phyloP scores from a whole-genome alignment of 2,113 vertebrate species.

The Fregetta grallaria region DNA sequence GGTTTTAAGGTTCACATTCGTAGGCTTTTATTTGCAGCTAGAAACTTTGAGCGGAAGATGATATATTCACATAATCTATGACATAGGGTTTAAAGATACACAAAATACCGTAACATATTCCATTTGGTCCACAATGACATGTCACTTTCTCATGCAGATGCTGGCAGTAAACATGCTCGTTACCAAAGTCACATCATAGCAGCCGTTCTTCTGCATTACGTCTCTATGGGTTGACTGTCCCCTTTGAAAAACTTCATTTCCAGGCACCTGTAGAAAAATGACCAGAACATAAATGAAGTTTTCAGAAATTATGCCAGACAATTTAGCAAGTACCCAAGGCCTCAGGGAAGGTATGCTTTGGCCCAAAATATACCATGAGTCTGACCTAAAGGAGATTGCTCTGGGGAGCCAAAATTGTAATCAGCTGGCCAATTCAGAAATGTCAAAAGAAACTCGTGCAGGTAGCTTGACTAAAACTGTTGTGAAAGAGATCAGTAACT shows the following conservation, averaged over 20 bases:
- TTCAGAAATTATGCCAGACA: neutral
- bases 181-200: neutral
- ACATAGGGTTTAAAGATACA: neutral
- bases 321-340: neutral
- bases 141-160: neutral
- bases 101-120: neutral
- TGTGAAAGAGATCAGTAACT: neutral
- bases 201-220: neutral
- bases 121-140: neutral
- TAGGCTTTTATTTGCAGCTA: neutral
- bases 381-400: neutral
- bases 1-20: neutral
- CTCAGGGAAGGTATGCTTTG: neutral
- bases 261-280: neutral
- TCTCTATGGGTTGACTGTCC: fast-evolving
- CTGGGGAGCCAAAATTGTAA: neutral
- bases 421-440: neutral
- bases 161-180: neutral
- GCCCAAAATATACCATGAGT: neutral
- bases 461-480: neutral
- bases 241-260: neutral
- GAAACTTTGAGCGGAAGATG: neutral
- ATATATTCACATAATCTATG: neutral
- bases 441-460: neutral
- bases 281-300: neutral